Evolutionary conservation across 2,113 vertebrate species (phyloP), one percentile per base, ranked within the genome.

Genomic region (Verasper variegatus): DNA sequence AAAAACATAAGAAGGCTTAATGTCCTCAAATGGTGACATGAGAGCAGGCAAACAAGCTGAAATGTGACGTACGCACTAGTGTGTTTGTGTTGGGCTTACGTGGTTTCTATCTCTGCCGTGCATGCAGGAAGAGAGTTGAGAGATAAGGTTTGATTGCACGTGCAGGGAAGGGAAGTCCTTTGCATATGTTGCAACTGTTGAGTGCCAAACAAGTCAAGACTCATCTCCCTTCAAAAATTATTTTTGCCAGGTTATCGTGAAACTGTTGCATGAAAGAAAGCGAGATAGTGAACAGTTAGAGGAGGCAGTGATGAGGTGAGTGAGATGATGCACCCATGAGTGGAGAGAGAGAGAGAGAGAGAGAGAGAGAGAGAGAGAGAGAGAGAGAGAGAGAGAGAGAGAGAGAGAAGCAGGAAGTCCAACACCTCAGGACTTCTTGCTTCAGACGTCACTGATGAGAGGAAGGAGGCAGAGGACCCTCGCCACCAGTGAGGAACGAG

Each of bases 1-100:
- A 87, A 82, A 78, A 78, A 82, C 66, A 68, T 89, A 90, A 91
- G 86, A 68, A 52, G 88, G 87, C 79, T 90, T 87, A 93, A 56
- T 47, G 87, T 83, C 85, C 81, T 61, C 47, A 57, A 65, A 73
- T 31, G 67, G 54, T 82, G 89, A 82, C 71, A 65, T 0, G 18
- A 58, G 81, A 58, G 81, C 40, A 60, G 45, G 75, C 65, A 77
- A 77, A 85, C 59, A 72, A 24, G 60, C 65, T 70, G 24, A 24
- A 42, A 49, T 31, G 69, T 35, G 51, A 24, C 23, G 15, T 15
- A 24, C 8, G 24, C 40, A 45, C 1, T 12, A 12, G 12, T 59
- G 71, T 68, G 62, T 78, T 67, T 78, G 47, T 82, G 73, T 13
- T 45, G 58, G 23, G 77, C 58, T 64, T 76, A 18, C 78, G 15